Evolutionary conservation across 2,888 invertebrate species (phyloP), one percentile per base, ranked within the genome.

Genomic region (Heliconius ismenius): DNA sequence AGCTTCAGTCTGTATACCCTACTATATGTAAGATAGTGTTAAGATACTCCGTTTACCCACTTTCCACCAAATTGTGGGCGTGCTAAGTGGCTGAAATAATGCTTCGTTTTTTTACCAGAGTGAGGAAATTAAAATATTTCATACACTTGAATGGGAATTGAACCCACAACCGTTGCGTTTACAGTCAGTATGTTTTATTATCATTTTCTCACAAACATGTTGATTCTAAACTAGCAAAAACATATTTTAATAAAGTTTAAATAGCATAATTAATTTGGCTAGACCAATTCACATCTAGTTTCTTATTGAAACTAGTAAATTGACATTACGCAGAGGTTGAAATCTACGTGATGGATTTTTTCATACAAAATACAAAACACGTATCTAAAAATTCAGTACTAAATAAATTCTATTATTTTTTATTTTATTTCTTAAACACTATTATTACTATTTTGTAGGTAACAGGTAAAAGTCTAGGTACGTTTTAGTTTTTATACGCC

Each of bases 281-380:
- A 65, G 65, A 65, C 28, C 67, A 39, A 67, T 67, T 9, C 15
- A 39, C 13, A 39, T 43, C 65, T 65, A 65, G 13, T 43, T 39
- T 67, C 39, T 39, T 43, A 36, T 67, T 18, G 65, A 67, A 39
- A 15, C 13, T n/a, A 65, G 2, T n/a, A 65, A 65, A 32, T 21
- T 65, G 21, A 65, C 11, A n/a, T 65, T 49, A 49, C 13, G 26
- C 43, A 28, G 49, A 69, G 15, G 15, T 67, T 39, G 9, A 67
- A 39, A 67, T 39, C 2, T 54, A 70, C 70, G 54, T 70, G 70
- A 58, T 28, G 7, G 0, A 9, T 67, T 67, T 67, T 67, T 67
- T 39, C 65, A 65, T 67, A 67, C 0, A 32, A 65, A n/a, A 13
- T 24, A 67, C 10, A 10, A 67, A 36, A 24, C 39, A n/a, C 39